These are phyloP conservation scores for Linepithema humile DNA, from an alignment of 1,140 invertebrate species.

Conservation along the genomic window DNA sequence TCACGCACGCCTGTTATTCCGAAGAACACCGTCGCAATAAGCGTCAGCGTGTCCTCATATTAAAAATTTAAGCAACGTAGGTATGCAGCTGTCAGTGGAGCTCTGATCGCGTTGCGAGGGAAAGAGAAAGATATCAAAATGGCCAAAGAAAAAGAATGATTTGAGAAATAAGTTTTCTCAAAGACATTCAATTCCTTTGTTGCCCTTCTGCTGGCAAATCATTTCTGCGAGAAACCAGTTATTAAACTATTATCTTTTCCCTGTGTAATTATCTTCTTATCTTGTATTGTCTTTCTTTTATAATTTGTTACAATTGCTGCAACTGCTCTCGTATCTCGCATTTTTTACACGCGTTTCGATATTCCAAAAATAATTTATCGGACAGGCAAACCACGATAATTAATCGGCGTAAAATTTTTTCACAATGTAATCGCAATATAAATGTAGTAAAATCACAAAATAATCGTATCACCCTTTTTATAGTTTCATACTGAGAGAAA, in stretches of 20 bases:
- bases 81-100: conserved; percentile 29
- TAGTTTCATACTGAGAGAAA: background rate
- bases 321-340: background rate
- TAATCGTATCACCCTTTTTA: background rate
- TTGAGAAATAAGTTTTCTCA: background rate
- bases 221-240: background rate
- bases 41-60: conserved; percentile 13
- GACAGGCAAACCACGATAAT: background rate
- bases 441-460: background rate
- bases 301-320: conserved; percentile 3
- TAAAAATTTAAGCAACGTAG: conserved; percentile 47
- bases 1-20: background rate
- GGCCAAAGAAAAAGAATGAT: background rate
- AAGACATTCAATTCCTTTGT: background rate
- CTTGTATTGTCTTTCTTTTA: too few species aligned
- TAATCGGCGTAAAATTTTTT: background rate
- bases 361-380: conserved; percentile 5
- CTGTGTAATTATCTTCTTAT: too few species aligned
- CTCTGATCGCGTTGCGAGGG: background rate
- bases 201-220: background rate
- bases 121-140: background rate
- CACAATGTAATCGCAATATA: background rate
- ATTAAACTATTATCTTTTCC: background rate
- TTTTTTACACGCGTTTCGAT: background rate
- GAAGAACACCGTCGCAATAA: conserved; percentile 1